Evolutionary conservation across 2,797 vertebrate species (phyloP).

Genomic region (Synaphobranchus kaupii): DNA sequence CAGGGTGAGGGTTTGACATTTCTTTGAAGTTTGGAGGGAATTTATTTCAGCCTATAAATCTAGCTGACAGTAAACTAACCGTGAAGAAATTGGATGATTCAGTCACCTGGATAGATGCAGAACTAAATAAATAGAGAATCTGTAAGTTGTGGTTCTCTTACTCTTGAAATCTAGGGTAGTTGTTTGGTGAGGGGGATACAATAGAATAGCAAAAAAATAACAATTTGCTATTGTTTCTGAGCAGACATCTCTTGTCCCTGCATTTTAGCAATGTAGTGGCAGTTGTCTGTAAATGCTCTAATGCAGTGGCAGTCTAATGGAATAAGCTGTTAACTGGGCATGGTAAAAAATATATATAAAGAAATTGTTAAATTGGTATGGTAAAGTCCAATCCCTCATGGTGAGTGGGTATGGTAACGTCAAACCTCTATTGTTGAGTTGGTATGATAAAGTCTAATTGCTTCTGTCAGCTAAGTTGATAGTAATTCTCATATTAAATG

Average conservation of each 20-base stretch:
- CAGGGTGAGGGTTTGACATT: constrained; percentile 44
- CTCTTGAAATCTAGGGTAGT: not conserved
- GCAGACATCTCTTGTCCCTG: not conserved
- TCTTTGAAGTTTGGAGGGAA: constrained; percentile 31
- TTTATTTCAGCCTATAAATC: not conserved
- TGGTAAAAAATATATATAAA: too few relatives aligned
- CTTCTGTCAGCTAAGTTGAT: too few relatives aligned
- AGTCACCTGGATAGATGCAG: not conserved
- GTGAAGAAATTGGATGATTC: constrained; percentile 22
- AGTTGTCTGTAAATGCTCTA: too few relatives aligned
- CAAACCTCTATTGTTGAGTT: too few relatives aligned
- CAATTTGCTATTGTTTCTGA: not conserved
- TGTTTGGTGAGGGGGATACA: too few relatives aligned
- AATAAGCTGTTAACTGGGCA: not conserved
- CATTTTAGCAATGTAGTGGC: not conserved
- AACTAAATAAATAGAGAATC: not conserved
- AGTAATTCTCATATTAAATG: too few relatives aligned
- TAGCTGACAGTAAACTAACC: constrained; percentile 26
- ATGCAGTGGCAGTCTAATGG: too few relatives aligned
- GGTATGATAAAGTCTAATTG: too few relatives aligned
- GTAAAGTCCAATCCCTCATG: too few relatives aligned
- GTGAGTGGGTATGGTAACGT: too few relatives aligned
- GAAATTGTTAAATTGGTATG: too few relatives aligned
- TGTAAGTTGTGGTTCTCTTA: not conserved
- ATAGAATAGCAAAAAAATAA: too few relatives aligned